A percentile compares a stretch with the other conserved stretches of the same genome.
These are phyloP conservation scores for Brachypodius melanocephalos DNA, from an alignment of 2,113 vertebrate genomes.

Conservation along the genomic window DNA sequence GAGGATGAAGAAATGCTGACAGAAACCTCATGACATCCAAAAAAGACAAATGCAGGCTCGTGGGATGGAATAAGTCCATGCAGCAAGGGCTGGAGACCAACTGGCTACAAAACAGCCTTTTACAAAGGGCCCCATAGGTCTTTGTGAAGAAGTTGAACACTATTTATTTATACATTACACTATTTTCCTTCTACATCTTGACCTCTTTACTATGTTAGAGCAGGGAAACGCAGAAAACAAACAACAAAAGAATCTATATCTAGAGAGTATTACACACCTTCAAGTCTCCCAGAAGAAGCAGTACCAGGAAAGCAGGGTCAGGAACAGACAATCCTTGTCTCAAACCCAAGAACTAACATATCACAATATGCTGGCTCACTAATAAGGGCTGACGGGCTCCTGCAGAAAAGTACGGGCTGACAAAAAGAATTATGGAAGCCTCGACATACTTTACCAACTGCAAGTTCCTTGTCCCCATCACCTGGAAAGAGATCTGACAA, in stretches of 20 bases:
- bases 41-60: not conserved
- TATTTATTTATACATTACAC: not conserved
- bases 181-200: not conserved
- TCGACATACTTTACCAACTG: rapidly evolving
- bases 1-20: not conserved
- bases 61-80: not conserved
- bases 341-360: not conserved
- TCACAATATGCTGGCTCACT: not conserved
- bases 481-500: not conserved
- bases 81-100: not conserved
- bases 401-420: not conserved
- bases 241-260: not conserved
- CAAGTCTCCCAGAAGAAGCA: not conserved
- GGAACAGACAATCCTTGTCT: not conserved
- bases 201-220: not conserved
- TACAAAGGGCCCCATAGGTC: not conserved
- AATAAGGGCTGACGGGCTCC: not conserved
- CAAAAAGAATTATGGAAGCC: not conserved
- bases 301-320: not conserved
- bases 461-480: not conserved
- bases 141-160: not conserved
- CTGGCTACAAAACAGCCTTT: not conserved
- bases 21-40: not conserved
- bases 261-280: not conserved
- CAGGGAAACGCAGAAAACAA: not conserved